A percentile compares a stretch with the other conserved stretches of the same genome.
Evolutionary conservation across 2,113 vertebrate species (phyloP).

Genomic region (Neofelis nebulosa): DNA sequence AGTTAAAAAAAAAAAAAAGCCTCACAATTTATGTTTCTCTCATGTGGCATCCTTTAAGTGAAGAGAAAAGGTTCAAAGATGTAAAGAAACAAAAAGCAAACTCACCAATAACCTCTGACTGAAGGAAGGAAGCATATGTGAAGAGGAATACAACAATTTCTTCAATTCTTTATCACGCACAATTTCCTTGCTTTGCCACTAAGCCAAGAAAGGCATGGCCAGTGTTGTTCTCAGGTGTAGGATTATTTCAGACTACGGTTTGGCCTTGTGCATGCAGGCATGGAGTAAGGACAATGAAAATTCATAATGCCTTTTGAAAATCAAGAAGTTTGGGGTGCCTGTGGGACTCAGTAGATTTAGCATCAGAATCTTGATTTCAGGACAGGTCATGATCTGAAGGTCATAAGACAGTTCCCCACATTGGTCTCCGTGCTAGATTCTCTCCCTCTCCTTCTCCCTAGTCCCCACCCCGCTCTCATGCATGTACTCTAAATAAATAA

Average conservation of each 20-base stretch:
- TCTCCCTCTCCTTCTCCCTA: not conserved
- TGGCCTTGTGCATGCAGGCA: accelerated
- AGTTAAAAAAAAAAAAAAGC: not conserved
- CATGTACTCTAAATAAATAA: too few species aligned
- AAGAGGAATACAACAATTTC: not conserved
- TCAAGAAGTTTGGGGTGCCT: not conserved
- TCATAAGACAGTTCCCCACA: not conserved
- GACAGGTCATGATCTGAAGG: not conserved
- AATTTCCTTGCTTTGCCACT: not conserved
- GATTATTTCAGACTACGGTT: not conserved
- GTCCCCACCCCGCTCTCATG: too few species aligned
- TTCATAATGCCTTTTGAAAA: not conserved
- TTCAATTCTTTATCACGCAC: not conserved
- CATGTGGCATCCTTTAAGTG: not conserved
- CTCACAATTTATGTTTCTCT: not conserved
- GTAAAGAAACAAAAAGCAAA: not conserved
- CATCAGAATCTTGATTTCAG: not conserved
- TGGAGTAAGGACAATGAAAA: not conserved
- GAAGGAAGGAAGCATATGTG: not conserved
- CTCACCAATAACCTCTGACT: not conserved
- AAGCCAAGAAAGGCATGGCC: not conserved
- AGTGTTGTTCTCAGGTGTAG: too few species aligned
- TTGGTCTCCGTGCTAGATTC: not conserved
- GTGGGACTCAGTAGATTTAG: not conserved
- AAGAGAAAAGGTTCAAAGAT: not conserved